Evolutionary conservation across 1,140 invertebrate species (phyloP).

Genomic region (Ceratina australensis): DNA sequence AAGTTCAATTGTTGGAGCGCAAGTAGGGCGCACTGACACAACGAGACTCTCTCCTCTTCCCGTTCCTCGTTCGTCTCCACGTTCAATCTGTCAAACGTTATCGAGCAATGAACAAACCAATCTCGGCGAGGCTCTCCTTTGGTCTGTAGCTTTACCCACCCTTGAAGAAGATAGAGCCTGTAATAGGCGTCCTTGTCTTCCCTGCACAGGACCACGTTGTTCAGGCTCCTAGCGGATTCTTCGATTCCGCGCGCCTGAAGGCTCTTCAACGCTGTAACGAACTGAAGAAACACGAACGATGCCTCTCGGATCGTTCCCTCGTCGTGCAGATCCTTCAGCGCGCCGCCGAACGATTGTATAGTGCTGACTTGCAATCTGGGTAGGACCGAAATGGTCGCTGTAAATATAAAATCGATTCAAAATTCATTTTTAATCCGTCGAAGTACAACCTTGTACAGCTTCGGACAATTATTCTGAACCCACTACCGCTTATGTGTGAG

Average conservation of each 20-base stretch:
- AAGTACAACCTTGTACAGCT: no score
- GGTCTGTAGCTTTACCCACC: conserved; percentile 77
- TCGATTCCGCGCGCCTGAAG: conserved; percentile 92
- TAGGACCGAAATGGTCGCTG: conserved; percentile 88
- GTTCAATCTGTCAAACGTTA: conserved; percentile 77
- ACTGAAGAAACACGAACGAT: conserved; percentile 88
- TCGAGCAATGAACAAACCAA: conserved; percentile 33
- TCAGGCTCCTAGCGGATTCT: conserved; percentile 85
- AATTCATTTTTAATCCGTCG: not conserved
- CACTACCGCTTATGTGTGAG: no score
- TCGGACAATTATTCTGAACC: no score
- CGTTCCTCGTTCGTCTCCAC: conserved; percentile 81
- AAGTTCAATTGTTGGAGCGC: conserved; percentile 84
- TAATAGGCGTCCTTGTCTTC: conserved; percentile 83
- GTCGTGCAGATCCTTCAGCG: conserved; percentile 73
- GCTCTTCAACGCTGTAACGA: conserved; percentile 89
- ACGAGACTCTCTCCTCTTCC: conserved; percentile 84
- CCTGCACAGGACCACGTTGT: conserved; percentile 83
- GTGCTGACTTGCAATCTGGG: conserved; percentile 86
- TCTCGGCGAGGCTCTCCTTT: not conserved
- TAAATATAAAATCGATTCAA: conserved; percentile 58
- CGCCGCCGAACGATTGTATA: conserved; percentile 82
- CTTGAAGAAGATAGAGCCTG: conserved; percentile 86
- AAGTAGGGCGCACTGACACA: conserved; percentile 88
- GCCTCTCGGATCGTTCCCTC: conserved; percentile 77